These are phyloP conservation scores for Pseudomyrmex concolor DNA, from an alignment of 1,140 invertebrate species.

Conservation along the genomic window DNA sequence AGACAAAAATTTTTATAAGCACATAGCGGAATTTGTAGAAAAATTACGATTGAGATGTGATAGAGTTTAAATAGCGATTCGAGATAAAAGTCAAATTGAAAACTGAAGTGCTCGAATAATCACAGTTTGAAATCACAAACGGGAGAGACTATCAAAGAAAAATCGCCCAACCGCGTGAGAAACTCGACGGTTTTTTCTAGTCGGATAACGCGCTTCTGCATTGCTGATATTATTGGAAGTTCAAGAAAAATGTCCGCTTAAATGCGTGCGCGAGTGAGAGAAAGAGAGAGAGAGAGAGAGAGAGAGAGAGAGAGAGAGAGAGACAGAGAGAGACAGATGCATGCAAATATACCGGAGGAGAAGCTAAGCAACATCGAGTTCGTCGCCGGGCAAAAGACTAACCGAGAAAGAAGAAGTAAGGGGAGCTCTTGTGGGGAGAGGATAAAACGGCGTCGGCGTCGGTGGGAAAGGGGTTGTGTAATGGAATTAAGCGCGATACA, in stretches of 20 bases:
- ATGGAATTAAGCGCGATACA: conserved; percentile 78
- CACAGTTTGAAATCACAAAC: conserved; percentile 12
- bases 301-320: too few relatives aligned
- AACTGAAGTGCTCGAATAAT: conserved; percentile 45
- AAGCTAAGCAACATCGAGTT: conserved; percentile 57
- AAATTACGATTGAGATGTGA: conserved; percentile 31
- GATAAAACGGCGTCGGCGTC: neutral
- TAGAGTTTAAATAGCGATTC: conserved; percentile 21
- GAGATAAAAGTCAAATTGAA: conserved; percentile 30
- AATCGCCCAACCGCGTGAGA: too few relatives aligned
- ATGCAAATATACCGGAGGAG: conserved; percentile 73
- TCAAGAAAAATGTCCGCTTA: conserved; percentile 32
- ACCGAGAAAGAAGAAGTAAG: conserved; percentile 1
- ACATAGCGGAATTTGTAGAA: conserved; percentile 40
- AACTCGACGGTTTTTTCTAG: conserved; percentile 12
- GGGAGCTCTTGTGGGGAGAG: too few relatives aligned
- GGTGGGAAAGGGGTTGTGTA: conserved; percentile 62
- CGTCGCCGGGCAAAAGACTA: conserved; percentile 8
- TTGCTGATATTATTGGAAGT: neutral
- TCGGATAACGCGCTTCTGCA: neutral
- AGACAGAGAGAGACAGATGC: conserved; percentile 44
- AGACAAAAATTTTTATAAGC: conserved; percentile 23
- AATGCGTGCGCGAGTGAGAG: too few relatives aligned
- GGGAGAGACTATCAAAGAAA: neutral
- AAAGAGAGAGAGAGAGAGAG: too few relatives aligned